Percentiles rank a stretch among this genome's conserved stretches.
Evolutionary conservation across 2,888 invertebrate genomes (phyloP).

Genomic region (Lasioglossum pauxillum): DNA sequence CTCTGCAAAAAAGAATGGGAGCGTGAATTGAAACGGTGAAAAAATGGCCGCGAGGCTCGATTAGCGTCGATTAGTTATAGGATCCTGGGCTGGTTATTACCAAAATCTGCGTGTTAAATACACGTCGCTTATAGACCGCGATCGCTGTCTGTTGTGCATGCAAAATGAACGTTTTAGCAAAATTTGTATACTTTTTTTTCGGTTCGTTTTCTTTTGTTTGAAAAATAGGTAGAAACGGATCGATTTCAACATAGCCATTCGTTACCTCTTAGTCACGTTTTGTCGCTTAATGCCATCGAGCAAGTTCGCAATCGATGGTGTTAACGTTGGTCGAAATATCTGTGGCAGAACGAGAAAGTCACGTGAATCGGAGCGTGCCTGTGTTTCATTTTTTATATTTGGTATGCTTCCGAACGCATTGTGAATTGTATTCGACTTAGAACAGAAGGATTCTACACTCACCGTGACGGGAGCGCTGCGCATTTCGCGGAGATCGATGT

Average conservation of each 20-base stretch:
- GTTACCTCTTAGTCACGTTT: constrained; percentile 78
- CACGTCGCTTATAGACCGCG: constrained; percentile 76
- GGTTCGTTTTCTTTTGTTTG: not conserved
- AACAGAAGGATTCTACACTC: constrained; percentile 74
- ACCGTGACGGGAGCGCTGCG: constrained; percentile 92
- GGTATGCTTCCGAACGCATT: not conserved
- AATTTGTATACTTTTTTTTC: not conserved
- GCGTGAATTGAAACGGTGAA: not conserved
- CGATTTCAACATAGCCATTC: not conserved
- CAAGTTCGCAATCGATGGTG: constrained; percentile 80
- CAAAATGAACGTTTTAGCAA: constrained; percentile 70
- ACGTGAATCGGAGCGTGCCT: not conserved
- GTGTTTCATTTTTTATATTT: not conserved
- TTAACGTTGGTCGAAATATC: constrained; percentile 83
- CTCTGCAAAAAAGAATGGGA: constrained; percentile 71
- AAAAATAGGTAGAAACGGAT: not conserved
- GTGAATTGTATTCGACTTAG: not conserved
- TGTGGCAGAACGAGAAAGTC: constrained; percentile 49
- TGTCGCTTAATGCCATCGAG: constrained; percentile 81
- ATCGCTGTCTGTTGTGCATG: constrained; percentile 80
- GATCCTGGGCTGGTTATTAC: constrained; percentile 69
- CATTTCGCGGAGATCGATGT: constrained; percentile 95
- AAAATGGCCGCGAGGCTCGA: not conserved
- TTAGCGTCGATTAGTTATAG: constrained; percentile 28
- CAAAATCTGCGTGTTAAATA: constrained; percentile 74